Percentiles rank a stretch among this genome's conserved stretches.
phyloP scores from a whole-genome alignment of 1,140 invertebrate genomes.

The Melanaphis sacchari region DNA sequence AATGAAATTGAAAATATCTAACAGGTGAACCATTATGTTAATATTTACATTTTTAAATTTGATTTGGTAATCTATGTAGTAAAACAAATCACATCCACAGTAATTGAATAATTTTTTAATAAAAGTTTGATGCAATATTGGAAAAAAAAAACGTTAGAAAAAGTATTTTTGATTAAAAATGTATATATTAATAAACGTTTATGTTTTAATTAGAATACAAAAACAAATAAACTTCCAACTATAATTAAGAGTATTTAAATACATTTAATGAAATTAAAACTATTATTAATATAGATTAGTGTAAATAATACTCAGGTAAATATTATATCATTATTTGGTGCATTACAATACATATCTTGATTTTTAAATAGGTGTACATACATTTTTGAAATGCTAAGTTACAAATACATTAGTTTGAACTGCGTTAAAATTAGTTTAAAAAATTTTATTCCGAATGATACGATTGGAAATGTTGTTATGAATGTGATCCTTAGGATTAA shows the following conservation, averaged over 20 bases:
- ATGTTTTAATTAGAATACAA: background rate
- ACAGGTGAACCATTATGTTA: slow-evolving; percentile 25
- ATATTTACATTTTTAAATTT: slow-evolving; percentile 36
- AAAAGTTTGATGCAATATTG: background rate
- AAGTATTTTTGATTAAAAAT: background rate
- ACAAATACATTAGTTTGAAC: background rate
- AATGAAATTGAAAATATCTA: slow-evolving; percentile 34
- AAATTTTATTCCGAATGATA: background rate
- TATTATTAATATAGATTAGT: background rate
- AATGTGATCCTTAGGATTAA: background rate
- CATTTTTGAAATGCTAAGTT: background rate
- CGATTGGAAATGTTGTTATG: background rate
- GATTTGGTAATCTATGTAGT: background rate
- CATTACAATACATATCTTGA: background rate
- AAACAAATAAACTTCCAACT: background rate
- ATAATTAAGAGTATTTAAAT: too few relatives aligned
- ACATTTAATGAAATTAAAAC: too few relatives aligned
- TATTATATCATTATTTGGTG: background rate
- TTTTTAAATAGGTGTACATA: background rate
- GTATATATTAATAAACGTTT: background rate
- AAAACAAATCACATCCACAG: background rate
- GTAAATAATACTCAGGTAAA: background rate
- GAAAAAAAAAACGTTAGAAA: background rate
- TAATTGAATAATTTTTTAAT: background rate
- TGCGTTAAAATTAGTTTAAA: background rate